A percentile compares a stretch with the other conserved stretches of the same genome.
Conservation (phyloP, 2,888 invertebrate genomes). For the Dusona sp. region DNA sequence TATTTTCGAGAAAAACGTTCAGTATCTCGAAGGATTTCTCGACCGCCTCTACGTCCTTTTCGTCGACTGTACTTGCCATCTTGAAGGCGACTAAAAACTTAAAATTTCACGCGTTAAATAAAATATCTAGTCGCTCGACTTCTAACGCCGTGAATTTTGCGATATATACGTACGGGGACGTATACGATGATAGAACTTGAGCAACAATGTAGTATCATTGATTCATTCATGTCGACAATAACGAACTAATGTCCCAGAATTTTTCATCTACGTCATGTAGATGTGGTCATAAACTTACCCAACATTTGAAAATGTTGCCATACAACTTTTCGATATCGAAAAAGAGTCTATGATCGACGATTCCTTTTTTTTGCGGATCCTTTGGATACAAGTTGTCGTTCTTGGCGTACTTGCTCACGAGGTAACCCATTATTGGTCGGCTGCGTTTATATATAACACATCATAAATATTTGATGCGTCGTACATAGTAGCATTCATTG, state of each 20-base stretch:
- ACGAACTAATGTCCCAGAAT: not conserved
- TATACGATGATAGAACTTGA: not conserved
- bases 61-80: slow-evolving; percentile 70
- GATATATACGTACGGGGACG: not conserved
- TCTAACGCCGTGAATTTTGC: not conserved
- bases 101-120: slow-evolving; percentile 7
- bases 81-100: slow-evolving; percentile 88
- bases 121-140: not conserved
- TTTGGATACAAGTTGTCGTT: slow-evolving; percentile 91
- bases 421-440: slow-evolving; percentile 92
- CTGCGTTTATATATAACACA: slow-evolving; percentile 81
- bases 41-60: slow-evolving; percentile 82
- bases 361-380: slow-evolving; percentile 90
- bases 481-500: not conserved
- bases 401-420: slow-evolving; percentile 93
- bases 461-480: not conserved
- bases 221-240: not conserved
- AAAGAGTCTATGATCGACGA: slow-evolving; percentile 92
- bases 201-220: not conserved
- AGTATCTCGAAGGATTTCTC: slow-evolving; percentile 88
- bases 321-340: slow-evolving; percentile 93
- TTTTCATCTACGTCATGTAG: not conserved
- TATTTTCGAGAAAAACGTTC: slow-evolving; percentile 87
- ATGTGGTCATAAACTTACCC: slow-evolving; percentile 86
- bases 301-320: slow-evolving; percentile 89